Evolutionary conservation across 2,888 invertebrate species (phyloP).

Genomic region (Cosmorhoe ocellata): DNA sequence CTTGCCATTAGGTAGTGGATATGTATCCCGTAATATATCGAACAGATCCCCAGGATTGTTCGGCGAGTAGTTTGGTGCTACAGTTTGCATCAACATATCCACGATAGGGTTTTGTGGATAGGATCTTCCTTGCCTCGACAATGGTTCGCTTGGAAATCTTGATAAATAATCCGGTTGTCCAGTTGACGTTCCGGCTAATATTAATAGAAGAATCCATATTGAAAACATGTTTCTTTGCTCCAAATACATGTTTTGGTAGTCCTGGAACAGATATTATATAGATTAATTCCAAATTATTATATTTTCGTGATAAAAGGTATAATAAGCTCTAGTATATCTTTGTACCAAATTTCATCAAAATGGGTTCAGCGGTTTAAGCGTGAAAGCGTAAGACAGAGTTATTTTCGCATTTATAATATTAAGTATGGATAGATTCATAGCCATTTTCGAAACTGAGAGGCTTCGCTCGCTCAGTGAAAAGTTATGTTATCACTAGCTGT

Average conservation of each 20-base stretch:
- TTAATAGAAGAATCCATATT: constrained; percentile 14
- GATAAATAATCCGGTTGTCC: constrained; percentile 9
- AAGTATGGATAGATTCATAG: no score
- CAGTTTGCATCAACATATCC: constrained; percentile 44
- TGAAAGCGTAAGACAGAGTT: no score
- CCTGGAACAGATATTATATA: not conserved
- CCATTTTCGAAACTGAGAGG: no score
- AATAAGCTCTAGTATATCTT: no score
- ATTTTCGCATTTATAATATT: no score
- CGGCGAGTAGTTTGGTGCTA: constrained; percentile 44
- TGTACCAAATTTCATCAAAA: no score
- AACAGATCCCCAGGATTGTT: constrained; percentile 45
- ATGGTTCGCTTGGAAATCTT: not conserved
- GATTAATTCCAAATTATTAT: no score
- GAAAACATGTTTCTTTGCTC: constrained; percentile 1
- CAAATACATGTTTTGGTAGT: not conserved
- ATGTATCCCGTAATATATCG: constrained; percentile 50
- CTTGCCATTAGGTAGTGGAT: constrained; percentile 52
- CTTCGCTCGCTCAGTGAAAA: no score
- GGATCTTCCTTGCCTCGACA: constrained; percentile 27
- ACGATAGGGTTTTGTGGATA: constrained; percentile 44
- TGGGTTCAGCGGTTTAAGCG: no score
- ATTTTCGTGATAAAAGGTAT: no score
- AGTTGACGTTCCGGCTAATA: constrained; percentile 6
- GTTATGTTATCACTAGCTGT: no score